phyloP scores from a whole-genome alignment of 2,888 invertebrate genomes.

The Eupithecia tripunctaria region DNA sequence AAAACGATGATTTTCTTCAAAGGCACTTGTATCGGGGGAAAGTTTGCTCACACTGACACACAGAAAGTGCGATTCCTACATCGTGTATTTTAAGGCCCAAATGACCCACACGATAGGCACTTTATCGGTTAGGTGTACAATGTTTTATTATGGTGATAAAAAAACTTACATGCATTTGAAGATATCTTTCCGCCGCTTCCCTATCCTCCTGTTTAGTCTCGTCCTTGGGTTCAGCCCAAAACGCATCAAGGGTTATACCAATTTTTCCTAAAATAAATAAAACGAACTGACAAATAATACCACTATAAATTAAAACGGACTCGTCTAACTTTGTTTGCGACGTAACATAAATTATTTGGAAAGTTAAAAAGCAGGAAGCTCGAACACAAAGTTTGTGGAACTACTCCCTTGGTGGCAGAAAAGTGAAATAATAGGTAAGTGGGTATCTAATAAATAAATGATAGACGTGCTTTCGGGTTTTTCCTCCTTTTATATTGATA shows the following conservation, averaged over 20 bases:
- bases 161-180: slow-evolving; percentile 83
- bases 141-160: no score
- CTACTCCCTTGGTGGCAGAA: slow-evolving; percentile 17
- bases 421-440: slow-evolving; percentile 24
- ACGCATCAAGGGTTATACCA: slow-evolving; percentile 83
- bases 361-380: slow-evolving; percentile 15
- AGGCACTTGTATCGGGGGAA: no score
- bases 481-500: neutral
- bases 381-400: slow-evolving; percentile 3
- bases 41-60: no score
- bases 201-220: slow-evolving; percentile 71
- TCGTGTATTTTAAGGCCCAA: no score
- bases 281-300: neutral
- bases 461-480: slow-evolving; percentile 1
- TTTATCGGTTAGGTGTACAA: no score
- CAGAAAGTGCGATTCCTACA: no score
- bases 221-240: slow-evolving; percentile 83
- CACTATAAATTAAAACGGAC: slow-evolving; percentile 2
- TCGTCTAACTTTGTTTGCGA: neutral
- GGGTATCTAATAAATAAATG: neutral
- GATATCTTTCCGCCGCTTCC: slow-evolving; percentile 81
- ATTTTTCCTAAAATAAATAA: slow-evolving; percentile 75
- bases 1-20: no score
- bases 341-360: slow-evolving; percentile 11
- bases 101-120: no score